Conservation (phyloP, 37 sponge, comb jelly and placozoan species). For the Cliona cf. orientalis region DNA sequence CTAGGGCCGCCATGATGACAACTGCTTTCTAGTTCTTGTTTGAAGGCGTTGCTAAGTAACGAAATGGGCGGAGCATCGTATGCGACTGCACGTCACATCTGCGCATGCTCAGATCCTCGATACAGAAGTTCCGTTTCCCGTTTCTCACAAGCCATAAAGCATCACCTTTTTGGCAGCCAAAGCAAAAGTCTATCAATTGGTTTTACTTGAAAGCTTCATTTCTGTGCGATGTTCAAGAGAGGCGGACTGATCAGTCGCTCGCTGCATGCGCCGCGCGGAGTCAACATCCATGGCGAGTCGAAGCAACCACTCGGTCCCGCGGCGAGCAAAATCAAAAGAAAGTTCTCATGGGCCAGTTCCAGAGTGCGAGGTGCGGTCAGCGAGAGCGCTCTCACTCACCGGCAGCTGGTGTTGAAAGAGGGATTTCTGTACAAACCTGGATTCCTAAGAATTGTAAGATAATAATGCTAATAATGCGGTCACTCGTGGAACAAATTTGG, state of each 20-base stretch:
- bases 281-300: constrained; percentile 12
- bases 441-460: constrained; percentile 70
- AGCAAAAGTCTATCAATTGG: background rate
- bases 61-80: background rate
- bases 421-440: constrained; percentile 66
- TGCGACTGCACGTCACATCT: background rate
- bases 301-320: too few relatives aligned
- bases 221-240: constrained; percentile 48
- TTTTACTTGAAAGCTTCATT: background rate
- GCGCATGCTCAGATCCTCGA: too few relatives aligned
- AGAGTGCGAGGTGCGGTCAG: constrained; percentile 37
- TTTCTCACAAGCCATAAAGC: background rate
- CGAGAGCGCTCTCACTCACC: constrained; percentile 35
- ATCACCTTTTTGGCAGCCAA: background rate
- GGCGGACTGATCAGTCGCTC: constrained; percentile 43
- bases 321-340: constrained; percentile 36
- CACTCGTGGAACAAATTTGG: background rate
- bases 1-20: constrained; percentile 18
- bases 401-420: constrained; percentile 58
- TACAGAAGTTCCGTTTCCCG: background rate
- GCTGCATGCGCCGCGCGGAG: constrained; percentile 34
- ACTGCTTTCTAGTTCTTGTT: background rate
- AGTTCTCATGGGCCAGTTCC: constrained; percentile 42
- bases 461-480: background rate
- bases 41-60: background rate